Conservation (phyloP, 2,888 invertebrate species). For the Erynnis tages region DNA sequence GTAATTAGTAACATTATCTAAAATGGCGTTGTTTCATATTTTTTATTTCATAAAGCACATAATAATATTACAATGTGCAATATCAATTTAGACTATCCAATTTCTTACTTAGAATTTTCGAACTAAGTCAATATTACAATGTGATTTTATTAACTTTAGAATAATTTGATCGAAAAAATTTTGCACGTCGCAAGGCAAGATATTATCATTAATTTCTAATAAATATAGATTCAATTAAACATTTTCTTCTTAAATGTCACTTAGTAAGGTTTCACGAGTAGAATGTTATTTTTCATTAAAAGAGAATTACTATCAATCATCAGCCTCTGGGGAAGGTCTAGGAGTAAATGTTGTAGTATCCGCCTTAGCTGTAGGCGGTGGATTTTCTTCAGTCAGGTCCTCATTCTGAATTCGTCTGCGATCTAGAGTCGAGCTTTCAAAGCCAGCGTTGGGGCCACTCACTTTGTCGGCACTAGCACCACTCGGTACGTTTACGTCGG, state of each 20-base stretch:
- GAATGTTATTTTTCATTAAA: constrained; percentile 16
- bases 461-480: constrained; percentile 39
- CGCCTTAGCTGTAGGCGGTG: constrained; percentile 39
- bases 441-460: constrained; percentile 38
- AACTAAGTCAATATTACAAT: not conserved
- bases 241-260: constrained; percentile 25
- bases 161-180: constrained; percentile 10
- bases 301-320: constrained; percentile 59
- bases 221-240: constrained; percentile 16
- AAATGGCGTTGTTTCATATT: constrained; percentile 12
- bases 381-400: constrained; percentile 42
- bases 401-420: constrained; percentile 58
- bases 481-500: constrained; percentile 39
- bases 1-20: constrained; percentile 8
- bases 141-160: constrained; percentile 5
- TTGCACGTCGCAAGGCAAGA: constrained; percentile 21
- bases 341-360: constrained; percentile 44
- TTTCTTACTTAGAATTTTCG: not conserved
- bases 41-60: constrained; percentile 15
- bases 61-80: constrained; percentile 1
- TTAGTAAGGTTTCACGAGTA: constrained; percentile 17
- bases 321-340: constrained; percentile 60
- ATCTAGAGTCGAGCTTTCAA: constrained; percentile 56
- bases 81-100: not conserved
- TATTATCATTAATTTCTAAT: constrained; percentile 2